Conservation (phyloP, 2,113 vertebrate genomes). For the Myodes glareolus region DNA sequence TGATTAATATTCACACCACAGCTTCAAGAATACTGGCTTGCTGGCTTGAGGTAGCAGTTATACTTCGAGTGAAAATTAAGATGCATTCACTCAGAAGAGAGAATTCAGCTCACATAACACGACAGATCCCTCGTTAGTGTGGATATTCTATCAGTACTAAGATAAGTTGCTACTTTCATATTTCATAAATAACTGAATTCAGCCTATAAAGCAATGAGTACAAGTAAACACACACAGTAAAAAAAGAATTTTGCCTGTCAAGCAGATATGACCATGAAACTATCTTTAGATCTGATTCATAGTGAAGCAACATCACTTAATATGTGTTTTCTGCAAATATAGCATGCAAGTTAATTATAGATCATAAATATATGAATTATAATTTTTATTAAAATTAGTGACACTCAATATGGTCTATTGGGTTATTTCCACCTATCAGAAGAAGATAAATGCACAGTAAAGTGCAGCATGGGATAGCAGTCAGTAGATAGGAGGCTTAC, state of each 20-base stretch:
- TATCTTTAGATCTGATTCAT: slow-evolving; percentile 32
- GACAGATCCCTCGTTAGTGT: not conserved
- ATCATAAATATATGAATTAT: slow-evolving; percentile 41
- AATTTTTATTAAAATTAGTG: slow-evolving; percentile 58
- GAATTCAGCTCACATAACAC: not conserved
- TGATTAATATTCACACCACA: not conserved
- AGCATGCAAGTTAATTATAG: slow-evolving; percentile 50
- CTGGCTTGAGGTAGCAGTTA: not conserved
- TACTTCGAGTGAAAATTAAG: not conserved
- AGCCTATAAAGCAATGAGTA: not conserved
- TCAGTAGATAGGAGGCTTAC: not conserved
- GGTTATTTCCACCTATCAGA: slow-evolving; percentile 11
- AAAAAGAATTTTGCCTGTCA: not conserved
- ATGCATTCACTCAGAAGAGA: slow-evolving; percentile 36
- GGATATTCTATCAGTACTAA: not conserved
- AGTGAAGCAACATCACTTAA: not conserved
- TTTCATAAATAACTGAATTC: slow-evolving; percentile 30
- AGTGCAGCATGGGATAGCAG: not conserved
- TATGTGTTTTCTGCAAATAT: slow-evolving; percentile 33
- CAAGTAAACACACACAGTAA: not conserved
- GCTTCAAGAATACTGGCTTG: not conserved
- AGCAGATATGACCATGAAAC: not conserved
- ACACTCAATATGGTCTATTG: slow-evolving; percentile 13
- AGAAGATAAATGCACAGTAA: slow-evolving; percentile 39
- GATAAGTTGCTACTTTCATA: not conserved